Base-by-base conservation (phyloP, 2,888 invertebrate genomes). In the Cheilosia vernalis region DNA sequence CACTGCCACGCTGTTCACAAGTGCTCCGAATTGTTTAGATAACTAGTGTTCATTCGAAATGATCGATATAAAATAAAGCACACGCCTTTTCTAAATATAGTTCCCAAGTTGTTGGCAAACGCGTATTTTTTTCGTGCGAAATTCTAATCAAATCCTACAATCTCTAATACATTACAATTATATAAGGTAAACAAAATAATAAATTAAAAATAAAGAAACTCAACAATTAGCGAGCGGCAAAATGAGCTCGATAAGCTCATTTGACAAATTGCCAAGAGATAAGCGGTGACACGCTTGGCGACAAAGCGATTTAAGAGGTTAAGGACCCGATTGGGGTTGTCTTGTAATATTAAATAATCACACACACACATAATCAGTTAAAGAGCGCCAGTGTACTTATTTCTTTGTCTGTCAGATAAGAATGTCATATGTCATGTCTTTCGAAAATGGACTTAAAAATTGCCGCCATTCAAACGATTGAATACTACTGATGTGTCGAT, bases 111-210 rank as follows among this genome's bases (percentile, higher is more conserved):
- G 17, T 1, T n/a, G n/a, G n/a, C n/a, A n/a, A n/a, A n/a, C n/a
- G n/a, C n/a, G 15, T 19, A 40, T 51, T 53, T 49, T 19, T 37
- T 10, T 56, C 4, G 30, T 42, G 21, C 40, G 24, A 7, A 42
- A 42, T 53, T 30, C n/a, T 44, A 15, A 17, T 9, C 15, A 21
- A 42, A 61, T 27, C 9, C 30, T 51, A 17, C 30, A 58, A 69
- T 49, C 56, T 30, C 49, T 19, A 53, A 72, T 72, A 51, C 53
- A 53, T 61, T 53, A 53, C 21, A 61, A 61, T 61, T 40, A 56
- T 55, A 55, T 55, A 17, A 44, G 30, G 63, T 73, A 73, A 73
- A 64, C 73, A 73, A 64, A 73, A 55, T 55, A 55, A 73, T 63
- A 73, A 73, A 73, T 73, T 73, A 47, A 21, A 66, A n/a, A 66